phyloP scores from a whole-genome alignment of 2,888 invertebrate genomes.

The Agonopterix heracliana region DNA sequence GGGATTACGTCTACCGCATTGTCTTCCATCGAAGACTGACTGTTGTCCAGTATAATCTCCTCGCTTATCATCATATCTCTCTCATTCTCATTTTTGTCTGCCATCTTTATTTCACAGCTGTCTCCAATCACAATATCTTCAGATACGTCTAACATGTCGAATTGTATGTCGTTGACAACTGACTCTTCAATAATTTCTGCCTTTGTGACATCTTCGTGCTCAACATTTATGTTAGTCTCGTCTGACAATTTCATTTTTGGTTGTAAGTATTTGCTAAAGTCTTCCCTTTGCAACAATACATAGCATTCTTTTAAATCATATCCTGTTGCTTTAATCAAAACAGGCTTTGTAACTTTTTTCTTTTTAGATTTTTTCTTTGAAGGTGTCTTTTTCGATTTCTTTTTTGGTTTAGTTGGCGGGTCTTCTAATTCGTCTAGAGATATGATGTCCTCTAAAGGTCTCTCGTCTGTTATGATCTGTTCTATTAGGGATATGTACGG shows the following conservation, averaged over 20 bases:
- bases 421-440: conserved; percentile 54
- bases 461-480: conserved; percentile 60
- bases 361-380: conserved; percentile 10
- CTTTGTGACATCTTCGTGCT: background rate
- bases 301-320: conserved; percentile 45
- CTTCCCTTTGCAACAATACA: conserved; percentile 40
- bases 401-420: conserved; percentile 21
- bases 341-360: background rate
- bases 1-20: conserved; percentile 18
- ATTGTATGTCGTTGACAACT: conserved; percentile 46
- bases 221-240: background rate
- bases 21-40: conserved; percentile 48
- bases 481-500: conserved; percentile 64
- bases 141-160: conserved; percentile 68
- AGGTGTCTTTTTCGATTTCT: conserved; percentile 9
- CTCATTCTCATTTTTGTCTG: conserved; percentile 35
- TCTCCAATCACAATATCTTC: conserved; percentile 66
- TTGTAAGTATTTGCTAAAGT: conserved; percentile 35
- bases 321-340: background rate
- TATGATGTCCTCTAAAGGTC: conserved; percentile 62
- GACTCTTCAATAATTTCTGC: conserved; percentile 20
- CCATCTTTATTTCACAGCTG: conserved; percentile 42
- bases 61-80: conserved; percentile 35
- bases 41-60: conserved; percentile 61
- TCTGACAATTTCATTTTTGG: conserved; percentile 5